phyloP scores from a whole-genome alignment of 2,113 vertebrate genomes.

The Gavia stellata region DNA sequence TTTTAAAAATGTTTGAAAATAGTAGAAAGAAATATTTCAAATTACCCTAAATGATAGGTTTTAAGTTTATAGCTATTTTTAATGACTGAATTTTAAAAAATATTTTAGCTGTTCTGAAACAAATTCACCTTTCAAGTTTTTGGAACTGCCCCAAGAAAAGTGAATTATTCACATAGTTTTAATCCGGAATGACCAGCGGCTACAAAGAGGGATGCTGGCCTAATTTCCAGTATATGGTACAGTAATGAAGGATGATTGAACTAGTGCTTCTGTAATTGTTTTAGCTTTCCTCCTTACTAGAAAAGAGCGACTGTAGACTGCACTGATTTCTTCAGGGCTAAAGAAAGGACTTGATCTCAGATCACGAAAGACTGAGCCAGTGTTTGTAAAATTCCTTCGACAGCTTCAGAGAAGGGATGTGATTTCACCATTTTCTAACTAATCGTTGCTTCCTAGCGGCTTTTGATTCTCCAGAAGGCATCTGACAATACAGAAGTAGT shows the following conservation, averaged over 20 bases:
- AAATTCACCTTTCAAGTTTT: neutral
- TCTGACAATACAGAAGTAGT: neutral
- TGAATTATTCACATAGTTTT: neutral
- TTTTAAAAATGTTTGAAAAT: neutral
- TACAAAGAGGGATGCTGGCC: neutral
- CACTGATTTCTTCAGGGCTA: neutral
- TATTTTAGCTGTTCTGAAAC: neutral
- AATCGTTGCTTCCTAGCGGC: neutral
- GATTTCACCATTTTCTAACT: neutral
- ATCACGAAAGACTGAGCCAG: neutral
- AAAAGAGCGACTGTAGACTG: neutral
- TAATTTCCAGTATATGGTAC: neutral
- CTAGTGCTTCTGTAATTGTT: neutral
- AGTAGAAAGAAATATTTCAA: neutral
- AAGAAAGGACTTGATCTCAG: neutral
- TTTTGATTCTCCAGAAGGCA: neutral
- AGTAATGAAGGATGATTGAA: neutral
- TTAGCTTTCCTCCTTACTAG: neutral
- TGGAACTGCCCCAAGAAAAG: neutral
- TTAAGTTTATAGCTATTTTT: neutral
- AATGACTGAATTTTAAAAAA: neutral
- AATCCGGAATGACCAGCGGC: neutral
- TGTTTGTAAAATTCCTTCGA: neutral
- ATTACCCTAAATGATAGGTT: neutral
- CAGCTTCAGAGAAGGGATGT: neutral